phyloP scores from a whole-genome alignment of 2,113 vertebrate genomes.

The Pangasianodon gigas region DNA sequence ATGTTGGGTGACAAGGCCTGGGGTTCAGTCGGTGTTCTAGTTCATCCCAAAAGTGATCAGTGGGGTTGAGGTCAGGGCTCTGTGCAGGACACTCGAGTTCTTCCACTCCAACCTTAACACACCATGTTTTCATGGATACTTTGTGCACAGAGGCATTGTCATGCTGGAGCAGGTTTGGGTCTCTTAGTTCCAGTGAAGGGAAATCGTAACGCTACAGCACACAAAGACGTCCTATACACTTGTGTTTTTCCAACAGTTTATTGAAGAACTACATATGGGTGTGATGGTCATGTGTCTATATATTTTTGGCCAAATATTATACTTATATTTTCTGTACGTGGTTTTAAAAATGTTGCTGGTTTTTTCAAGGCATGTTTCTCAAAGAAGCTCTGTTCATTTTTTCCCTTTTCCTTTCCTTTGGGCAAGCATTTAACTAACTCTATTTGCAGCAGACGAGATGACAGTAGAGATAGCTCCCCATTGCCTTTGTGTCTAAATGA shows the following conservation, averaged over 20 bases:
- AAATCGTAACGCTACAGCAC: not conserved
- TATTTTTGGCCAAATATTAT: not conserved
- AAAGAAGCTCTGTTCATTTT: not conserved
- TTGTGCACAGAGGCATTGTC: not conserved
- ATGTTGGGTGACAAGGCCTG: not conserved
- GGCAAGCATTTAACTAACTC: not conserved
- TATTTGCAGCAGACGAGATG: constrained; percentile 21
- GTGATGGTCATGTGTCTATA: not conserved
- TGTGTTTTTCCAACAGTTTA: not conserved
- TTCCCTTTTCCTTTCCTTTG: not conserved
- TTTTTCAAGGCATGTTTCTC: not conserved
- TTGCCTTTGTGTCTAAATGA: not conserved
- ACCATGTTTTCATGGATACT: not conserved
- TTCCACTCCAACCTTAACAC: not conserved
- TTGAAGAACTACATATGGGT: not conserved
- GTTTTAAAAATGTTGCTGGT: not conserved
- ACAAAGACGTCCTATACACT: not conserved
- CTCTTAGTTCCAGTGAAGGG: not conserved
- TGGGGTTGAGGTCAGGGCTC: too few relatives aligned
- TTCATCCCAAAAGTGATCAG: not conserved
- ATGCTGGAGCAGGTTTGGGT: not conserved
- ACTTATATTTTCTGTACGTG: not conserved
- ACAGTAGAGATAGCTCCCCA: constrained; percentile 25
- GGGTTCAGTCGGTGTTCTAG: not conserved
- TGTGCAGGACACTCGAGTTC: too few relatives aligned